Conservation (phyloP, 2,888 invertebrate genomes). For the Dilophus febrilis region DNA sequence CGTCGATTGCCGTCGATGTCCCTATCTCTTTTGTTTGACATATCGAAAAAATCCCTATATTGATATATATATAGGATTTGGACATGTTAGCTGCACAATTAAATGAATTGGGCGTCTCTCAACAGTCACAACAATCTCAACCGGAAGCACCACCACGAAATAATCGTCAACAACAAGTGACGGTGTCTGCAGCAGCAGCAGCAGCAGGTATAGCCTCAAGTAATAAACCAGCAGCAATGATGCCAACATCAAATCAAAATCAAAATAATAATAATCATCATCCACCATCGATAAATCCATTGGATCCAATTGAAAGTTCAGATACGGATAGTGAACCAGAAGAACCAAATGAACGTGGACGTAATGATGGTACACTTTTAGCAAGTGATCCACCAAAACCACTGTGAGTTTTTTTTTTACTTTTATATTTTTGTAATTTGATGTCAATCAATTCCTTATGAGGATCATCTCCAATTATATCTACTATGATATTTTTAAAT, state of each 20-base stretch:
- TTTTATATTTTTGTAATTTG: no score
- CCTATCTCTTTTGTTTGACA: not conserved
- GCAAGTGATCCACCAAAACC: slow-evolving; percentile 96
- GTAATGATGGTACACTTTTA: slow-evolving; percentile 85
- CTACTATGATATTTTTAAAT: no score
- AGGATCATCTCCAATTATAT: no score
- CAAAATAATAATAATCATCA: slow-evolving; percentile 30
- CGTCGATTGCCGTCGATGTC: not conserved
- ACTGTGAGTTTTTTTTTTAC: slow-evolving; percentile 52
- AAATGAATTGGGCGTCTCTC: slow-evolving; percentile 72
- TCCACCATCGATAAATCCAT: slow-evolving; percentile 34
- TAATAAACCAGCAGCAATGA: slow-evolving; percentile 19
- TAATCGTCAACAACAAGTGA: slow-evolving; percentile 24
- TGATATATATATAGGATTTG: slow-evolving; percentile 58
- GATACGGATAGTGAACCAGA: slow-evolving; percentile 72
- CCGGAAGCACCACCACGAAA: slow-evolving; percentile 55
- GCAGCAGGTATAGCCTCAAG: slow-evolving; percentile 21
- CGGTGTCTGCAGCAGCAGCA: slow-evolving; percentile 15
- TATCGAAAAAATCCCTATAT: slow-evolving; percentile 15
- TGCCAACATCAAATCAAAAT: slow-evolving; percentile 25
- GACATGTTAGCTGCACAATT: slow-evolving; percentile 92
- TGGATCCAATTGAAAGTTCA: slow-evolving; percentile 52
- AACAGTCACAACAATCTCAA: slow-evolving; percentile 35
- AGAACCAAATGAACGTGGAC: slow-evolving; percentile 57
- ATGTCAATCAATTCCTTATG: no score